Percentiles rank a stretch among this genome's conserved stretches.
phyloP scores from a whole-genome alignment of 2,113 vertebrate species.

The Passer montanus region DNA sequence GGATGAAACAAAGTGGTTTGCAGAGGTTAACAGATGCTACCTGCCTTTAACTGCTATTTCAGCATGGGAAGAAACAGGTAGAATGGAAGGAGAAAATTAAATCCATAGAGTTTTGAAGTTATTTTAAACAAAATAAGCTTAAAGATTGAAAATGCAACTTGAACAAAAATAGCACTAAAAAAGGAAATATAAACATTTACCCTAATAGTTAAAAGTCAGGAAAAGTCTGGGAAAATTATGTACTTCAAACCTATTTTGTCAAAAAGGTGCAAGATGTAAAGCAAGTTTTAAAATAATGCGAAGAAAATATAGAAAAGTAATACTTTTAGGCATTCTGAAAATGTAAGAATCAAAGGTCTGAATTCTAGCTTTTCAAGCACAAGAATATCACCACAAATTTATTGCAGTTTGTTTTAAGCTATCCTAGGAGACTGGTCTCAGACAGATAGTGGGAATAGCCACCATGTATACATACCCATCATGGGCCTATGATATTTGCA shows the following conservation, averaged over 20 bases:
- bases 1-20: not conserved
- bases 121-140: not conserved
- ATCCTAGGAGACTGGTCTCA: not conserved
- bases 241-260: not conserved
- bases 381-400: not conserved
- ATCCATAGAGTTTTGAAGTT: not conserved
- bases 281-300: not conserved
- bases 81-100: not conserved
- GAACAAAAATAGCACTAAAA: not conserved
- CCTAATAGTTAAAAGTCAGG: not conserved
- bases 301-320: not conserved
- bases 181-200: not conserved
- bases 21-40: not conserved
- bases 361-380: not conserved
- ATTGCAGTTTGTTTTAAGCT: not conserved
- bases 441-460: rapidly evolving
- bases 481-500: not conserved
- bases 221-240: not conserved
- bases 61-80: not conserved
- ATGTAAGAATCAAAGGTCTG: not conserved
- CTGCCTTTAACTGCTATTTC: not conserved
- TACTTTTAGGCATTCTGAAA: not conserved
- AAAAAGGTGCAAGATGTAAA: not conserved
- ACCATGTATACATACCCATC: rapidly evolving
- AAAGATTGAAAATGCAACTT: not conserved